phyloP scores from a whole-genome alignment of 2,797 vertebrate species.

The Poecilia gillii region DNA sequence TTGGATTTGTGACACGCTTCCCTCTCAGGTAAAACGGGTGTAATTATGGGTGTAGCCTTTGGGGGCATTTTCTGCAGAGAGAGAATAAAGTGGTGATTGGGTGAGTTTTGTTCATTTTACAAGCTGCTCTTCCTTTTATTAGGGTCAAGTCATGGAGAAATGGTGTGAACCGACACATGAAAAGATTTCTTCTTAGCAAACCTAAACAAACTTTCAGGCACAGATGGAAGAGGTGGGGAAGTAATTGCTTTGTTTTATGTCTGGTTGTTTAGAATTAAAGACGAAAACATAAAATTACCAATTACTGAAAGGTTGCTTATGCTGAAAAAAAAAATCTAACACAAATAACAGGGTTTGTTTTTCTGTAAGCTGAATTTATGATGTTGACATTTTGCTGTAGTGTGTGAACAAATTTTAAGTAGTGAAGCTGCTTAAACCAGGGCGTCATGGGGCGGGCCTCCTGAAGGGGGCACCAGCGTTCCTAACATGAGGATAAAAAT shows the following conservation, averaged over 20 bases:
- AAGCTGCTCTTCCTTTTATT: constrained; percentile 19
- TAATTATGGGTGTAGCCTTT: constrained; percentile 70
- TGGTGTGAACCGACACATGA: constrained; percentile 11
- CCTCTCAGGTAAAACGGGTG: constrained; percentile 59
- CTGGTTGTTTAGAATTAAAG: neutral
- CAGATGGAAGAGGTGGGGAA: neutral
- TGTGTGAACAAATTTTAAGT: neutral
- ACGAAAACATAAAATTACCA: neutral
- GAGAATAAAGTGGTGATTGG: constrained; percentile 56
- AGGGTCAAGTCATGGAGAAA: constrained; percentile 43
- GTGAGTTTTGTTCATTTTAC: constrained; percentile 48
- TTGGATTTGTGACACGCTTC: constrained; percentile 61
- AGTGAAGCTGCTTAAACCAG: neutral
- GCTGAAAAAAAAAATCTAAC: neutral
- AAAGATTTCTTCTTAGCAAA: constrained; percentile 2
- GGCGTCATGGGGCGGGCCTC: too few relatives aligned
- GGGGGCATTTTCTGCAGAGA: constrained; percentile 55
- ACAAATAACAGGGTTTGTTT: neutral
- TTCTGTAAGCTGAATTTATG: neutral
- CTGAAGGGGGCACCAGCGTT: too few relatives aligned
- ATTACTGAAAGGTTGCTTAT: neutral
- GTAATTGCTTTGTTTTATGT: neutral
- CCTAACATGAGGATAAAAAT: too few relatives aligned
- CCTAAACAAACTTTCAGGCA: neutral
- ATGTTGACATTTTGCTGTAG: neutral